Conservation (phyloP, 1,140 invertebrate genomes). For the Sycobia sp. region DNA sequence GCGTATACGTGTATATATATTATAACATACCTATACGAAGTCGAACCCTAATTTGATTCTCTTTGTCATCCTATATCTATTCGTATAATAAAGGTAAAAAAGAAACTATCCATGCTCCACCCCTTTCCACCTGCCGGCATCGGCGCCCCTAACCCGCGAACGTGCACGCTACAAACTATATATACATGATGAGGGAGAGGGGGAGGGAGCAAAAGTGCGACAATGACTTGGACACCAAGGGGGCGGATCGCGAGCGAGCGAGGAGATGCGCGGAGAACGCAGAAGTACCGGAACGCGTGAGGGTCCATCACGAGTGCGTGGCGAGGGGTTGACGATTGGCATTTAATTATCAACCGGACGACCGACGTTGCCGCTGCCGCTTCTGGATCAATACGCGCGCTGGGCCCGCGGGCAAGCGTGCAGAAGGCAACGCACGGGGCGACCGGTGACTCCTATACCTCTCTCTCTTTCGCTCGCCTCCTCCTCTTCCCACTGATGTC, state of each 20-base stretch:
- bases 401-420: slow-evolving; percentile 55
- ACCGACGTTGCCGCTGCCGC: slow-evolving; percentile 59
- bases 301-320: no score
- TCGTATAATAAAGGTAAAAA: no score
- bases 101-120: no score
- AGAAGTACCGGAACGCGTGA: no score
- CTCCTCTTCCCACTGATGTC: slow-evolving; percentile 41
- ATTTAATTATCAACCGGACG: slow-evolving; percentile 62
- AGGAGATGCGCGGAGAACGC: slow-evolving; percentile 39
- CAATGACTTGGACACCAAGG: slow-evolving; percentile 34
- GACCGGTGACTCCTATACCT: no score
- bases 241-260: slow-evolving; percentile 12
- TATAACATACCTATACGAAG: no score
- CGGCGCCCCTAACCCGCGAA: neutral
- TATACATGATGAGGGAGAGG: neutral
- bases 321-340: slow-evolving; percentile 60
- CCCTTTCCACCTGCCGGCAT: no score
- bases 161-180: neutral
- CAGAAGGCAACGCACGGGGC: slow-evolving; percentile 56
- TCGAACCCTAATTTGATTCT: no score
- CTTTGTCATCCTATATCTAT: no score
- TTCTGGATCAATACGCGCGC: slow-evolving; percentile 58
- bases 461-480: slow-evolving; percentile 38
- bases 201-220: slow-evolving; percentile 8
- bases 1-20: no score